Evolutionary conservation across 2,113 vertebrate species (phyloP), one percentile per base, ranked within the genome.

Genomic region (Sturnus vulgaris): DNA sequence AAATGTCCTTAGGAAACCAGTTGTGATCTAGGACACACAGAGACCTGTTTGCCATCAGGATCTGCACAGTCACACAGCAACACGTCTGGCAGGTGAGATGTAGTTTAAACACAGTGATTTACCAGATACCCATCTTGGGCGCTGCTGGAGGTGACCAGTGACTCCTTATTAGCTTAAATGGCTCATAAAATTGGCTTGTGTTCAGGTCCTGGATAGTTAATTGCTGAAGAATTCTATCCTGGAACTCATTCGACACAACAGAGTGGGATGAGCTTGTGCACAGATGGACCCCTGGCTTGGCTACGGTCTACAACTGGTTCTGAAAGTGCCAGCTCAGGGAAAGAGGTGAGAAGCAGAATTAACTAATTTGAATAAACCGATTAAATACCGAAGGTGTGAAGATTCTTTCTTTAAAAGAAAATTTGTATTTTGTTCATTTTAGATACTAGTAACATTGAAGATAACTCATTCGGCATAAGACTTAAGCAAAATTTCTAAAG

Each of bases 231-330:
- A 53, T 49, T 23, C 10, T 76, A 52, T 37, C 53, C n/a, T 17
- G 17, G 20, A 21, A 30, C 6, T 76, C n/a, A 42, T 73, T 71
- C 0, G 0, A n/a, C 25, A 40, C 11, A 31, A 49, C 5, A 35
- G 59, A 20, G 19, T 9, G 23, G 9, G 23, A 47, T 53, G 40
- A 88, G 8, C 1, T 60, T 11, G 21, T 3, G 11, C 24, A 35
- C 4, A 35, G 12, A 4, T 28, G 30, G 7, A 63, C 9, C 2
- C 2, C 24, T 55, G 39, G 15, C 33, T 19, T 42, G 15, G 17
- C 15, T 63, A 4, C 6, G 10, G 13, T 5, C 35, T 65, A 14
- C 57, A 40, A 22, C 15, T 47, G 19, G 0, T 82, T 59, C 28
- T 20, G 44, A n/a, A 75, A 44, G 6, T 22, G 10, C 5, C 39